Base-by-base conservation (phyloP, 2,797 vertebrate species). In the Salmo trutta region DNA sequence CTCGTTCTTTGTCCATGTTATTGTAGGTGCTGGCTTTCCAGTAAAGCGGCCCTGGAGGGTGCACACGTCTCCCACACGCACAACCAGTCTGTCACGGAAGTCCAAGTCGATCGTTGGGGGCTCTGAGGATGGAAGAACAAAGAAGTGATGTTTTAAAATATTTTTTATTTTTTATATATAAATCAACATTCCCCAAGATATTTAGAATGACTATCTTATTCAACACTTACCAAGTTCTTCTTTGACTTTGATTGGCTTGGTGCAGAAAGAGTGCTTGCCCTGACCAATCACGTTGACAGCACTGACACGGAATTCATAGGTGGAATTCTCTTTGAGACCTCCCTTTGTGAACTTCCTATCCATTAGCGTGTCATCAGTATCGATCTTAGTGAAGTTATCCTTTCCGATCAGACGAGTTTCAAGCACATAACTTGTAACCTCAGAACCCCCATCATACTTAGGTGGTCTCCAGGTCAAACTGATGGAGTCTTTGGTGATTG, bases 191-290 rank as follows among this genome's bases (percentile, higher is more conserved):
- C 53, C 16, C 53, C 24, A 65, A 29, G 8, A 65, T 65, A 65
- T 65, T 27, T 29, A 21, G 2, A 16, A 52, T 19, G 16, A 8
- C 21, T 67, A 47, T 51, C 64, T 68, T 24, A 52, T 54, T 51
- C 29, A 36, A 16, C 27, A 89, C 96, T 84, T 95, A 99, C 98
- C 98, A 1, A 98, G 89, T 87, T 99, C 97, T 78, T 98, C 97
- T 83, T 96, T 99, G 95, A 97, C 99, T 3, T 98, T 97, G 87
- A 99, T 95, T 54, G 98, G 97, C 88, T 99, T 99, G 81, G 98
- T 99, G 90, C 95, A 95, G 88, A 99, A 99, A 5, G 98, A 99
- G 0, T 96, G 90, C 75, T 99, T 99, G 75, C 98, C 98, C 91
- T 97, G 95, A 72, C 98, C 98, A 62, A 99, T 94, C 79, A 95